Conservation (phyloP, 2,113 vertebrate genomes). For the Calidris pugnax region DNA sequence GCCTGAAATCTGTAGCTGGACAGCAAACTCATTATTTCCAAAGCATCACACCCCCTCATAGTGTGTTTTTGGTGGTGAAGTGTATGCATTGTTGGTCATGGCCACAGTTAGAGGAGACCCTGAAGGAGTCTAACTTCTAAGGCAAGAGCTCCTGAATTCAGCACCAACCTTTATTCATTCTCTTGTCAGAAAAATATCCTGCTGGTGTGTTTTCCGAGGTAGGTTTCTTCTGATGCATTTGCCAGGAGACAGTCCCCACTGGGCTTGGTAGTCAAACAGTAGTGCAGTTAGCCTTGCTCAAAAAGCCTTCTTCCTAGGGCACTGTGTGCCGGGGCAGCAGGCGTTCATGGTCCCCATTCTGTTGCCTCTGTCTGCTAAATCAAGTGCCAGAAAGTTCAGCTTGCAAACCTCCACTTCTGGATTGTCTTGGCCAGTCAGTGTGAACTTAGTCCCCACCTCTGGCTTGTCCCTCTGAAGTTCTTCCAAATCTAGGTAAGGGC, state of each 20-base stretch:
- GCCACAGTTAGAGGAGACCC: background rate
- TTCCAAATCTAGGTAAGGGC: background rate
- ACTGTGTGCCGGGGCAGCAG: background rate
- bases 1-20: background rate
- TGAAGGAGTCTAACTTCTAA: background rate
- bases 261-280: background rate
- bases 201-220: background rate
- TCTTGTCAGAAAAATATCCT: background rate
- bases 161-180: background rate
- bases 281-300: background rate
- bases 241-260: background rate
- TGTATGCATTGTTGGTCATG: background rate
- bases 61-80: background rate
- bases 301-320: background rate
- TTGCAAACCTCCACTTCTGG: background rate
- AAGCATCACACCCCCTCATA: background rate
- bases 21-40: background rate
- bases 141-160: background rate
- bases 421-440: background rate
- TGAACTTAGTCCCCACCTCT: background rate
- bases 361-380: background rate
- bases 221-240: background rate
- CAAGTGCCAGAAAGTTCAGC: background rate
- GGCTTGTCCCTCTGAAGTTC: background rate
- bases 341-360: background rate